Percentiles rank a stretch among this genome's conserved stretches.
Conservation (phyloP, 2,888 invertebrate species). For the Apamea sordens region DNA sequence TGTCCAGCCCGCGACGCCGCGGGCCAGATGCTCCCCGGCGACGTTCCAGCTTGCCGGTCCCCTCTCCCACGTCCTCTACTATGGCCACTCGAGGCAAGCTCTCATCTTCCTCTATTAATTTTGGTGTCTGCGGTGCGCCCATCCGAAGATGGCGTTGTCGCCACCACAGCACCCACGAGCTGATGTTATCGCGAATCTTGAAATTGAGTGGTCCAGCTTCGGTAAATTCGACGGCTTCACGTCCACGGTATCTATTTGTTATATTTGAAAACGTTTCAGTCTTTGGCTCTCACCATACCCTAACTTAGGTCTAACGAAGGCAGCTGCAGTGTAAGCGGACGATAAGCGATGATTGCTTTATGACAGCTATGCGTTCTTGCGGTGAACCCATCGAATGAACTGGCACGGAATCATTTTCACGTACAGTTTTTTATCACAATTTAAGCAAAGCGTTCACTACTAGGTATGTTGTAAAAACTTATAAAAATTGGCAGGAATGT, state of each 20-base stretch:
- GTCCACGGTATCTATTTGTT: constrained; percentile 67
- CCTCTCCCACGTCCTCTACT: constrained; percentile 78
- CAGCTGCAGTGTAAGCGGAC: constrained; percentile 81
- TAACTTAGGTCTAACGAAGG: constrained; percentile 80
- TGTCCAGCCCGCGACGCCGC: constrained; percentile 83
- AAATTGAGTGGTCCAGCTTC: constrained; percentile 71
- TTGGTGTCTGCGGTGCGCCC: constrained; percentile 89
- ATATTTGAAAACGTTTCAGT: constrained; percentile 63
- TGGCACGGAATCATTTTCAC: constrained; percentile 72
- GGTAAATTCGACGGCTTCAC: constrained; percentile 68
- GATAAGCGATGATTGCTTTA: constrained; percentile 76
- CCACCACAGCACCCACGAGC: constrained; percentile 89
- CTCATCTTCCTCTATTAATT: constrained; percentile 85
- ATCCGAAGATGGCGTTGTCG: constrained; percentile 88
- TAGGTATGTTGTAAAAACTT: constrained; percentile 71
- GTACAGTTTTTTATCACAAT: constrained; percentile 71
- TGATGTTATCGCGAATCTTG: constrained; percentile 89
- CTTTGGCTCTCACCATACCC: constrained; percentile 54
- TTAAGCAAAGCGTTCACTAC: constrained; percentile 52
- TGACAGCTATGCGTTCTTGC: constrained; percentile 57
- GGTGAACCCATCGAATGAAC: constrained; percentile 61
- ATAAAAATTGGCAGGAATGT: constrained; percentile 79
- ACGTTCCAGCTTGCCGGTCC: constrained; percentile 83
- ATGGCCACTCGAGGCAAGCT: constrained; percentile 82
- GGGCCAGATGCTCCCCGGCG: constrained; percentile 78